Conservation (phyloP, 2,797 vertebrate species). For the Coluber constrictor region DNA sequence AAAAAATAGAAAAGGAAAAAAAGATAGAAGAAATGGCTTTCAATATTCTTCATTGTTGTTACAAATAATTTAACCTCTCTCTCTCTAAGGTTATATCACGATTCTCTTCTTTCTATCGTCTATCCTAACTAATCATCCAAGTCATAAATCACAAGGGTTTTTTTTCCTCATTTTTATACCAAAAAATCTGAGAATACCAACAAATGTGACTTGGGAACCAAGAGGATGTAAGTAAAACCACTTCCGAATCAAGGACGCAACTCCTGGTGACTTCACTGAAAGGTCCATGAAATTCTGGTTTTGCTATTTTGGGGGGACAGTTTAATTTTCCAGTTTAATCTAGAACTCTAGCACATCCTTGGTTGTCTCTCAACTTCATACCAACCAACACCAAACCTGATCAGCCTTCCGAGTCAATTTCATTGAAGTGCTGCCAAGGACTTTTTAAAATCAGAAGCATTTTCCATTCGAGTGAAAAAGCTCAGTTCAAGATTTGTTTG, state of each 20-base stretch:
- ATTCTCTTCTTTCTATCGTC: not conserved
- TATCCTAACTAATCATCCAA: not conserved
- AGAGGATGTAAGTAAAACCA: not conserved
- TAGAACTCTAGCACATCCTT: not conserved
- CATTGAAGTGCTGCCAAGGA: not conserved
- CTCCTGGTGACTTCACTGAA: not conserved
- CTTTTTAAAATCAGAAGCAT: not conserved
- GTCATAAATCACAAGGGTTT: not conserved
- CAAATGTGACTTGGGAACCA: not conserved
- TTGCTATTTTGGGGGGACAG: not conserved
- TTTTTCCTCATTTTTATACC: not conserved
- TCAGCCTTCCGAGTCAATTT: not conserved
- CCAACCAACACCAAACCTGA: not conserved
- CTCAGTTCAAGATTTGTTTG: not conserved
- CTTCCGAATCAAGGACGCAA: not conserved
- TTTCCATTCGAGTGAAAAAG: not conserved
- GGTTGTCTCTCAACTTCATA: not conserved
- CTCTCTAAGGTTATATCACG: not conserved
- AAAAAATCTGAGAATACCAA: not conserved
- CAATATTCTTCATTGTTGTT: not conserved
- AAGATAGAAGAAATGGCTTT: not conserved
- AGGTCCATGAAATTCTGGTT: not conserved
- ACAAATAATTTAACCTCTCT: not conserved
- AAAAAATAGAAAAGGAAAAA: not conserved
- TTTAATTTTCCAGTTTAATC: not conserved